Base-by-base conservation (phyloP, 1,140 invertebrate species). In the Pantala flavescens region DNA sequence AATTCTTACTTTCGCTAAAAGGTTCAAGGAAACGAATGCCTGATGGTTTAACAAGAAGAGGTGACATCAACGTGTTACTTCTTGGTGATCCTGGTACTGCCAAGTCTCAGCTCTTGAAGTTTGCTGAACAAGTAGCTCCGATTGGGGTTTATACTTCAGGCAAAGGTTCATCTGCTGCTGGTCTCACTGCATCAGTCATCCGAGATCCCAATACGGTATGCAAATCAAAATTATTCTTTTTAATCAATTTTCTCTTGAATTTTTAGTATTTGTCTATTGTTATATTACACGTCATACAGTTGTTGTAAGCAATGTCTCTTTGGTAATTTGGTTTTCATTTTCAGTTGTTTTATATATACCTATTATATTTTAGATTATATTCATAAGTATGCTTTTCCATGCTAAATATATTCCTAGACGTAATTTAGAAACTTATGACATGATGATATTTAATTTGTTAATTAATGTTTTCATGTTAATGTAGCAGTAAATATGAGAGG, bases 41-140 rank as follows among this genome's bases (percentile, higher is more conserved):
- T 0, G 98, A 99, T 85, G 97, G 97, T 11, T 83, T 99, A 70
- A 95, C 91, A 2, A 87, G 97, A 36, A 87, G 98, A 83, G 98
- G 98, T 9, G 98, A 99, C 80, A 98, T 99, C 73, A 99, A 99
- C 82, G 86, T 99, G 7, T 83, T 99, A 3, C 86, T 99, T 73
- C 84, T 99, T 2, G 98, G 98, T 75, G 98, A 99, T 86, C 98
- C 98, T 28, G 98, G 98, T 80, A 99, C 98, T 7, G 98, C 98
- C 10, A 99, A 99, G 82, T 98, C 95, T 23, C 98, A 99, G 81
- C 82, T 99, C 42, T 84, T 99, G 0, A 99, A 99, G 83, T 99
- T 99, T 84, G 97, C 98, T 1, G 96, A 99, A 83, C 91, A 90
- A 80, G 96, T 97, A 10, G 89, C 98, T 0, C 98, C 98, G 0